Percentiles rank a stretch among this genome's conserved stretches.
phyloP scores from a whole-genome alignment of 2,888 invertebrate genomes.

The Diarsia brunnea region DNA sequence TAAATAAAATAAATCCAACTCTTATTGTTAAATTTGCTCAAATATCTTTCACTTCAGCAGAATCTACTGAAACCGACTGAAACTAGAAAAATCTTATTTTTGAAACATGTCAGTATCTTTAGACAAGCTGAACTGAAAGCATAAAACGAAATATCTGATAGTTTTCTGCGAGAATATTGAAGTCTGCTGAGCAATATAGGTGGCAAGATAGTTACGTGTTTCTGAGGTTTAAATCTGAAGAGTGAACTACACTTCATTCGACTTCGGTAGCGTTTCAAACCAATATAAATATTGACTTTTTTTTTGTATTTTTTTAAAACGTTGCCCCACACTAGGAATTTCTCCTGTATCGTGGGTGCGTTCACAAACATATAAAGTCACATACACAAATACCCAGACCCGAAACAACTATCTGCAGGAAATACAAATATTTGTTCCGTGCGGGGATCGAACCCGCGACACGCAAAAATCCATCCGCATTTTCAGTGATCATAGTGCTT shows the following conservation, averaged over 20 bases:
- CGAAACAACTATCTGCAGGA: too few relatives aligned
- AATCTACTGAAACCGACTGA: constrained; percentile 29
- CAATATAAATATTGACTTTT: background rate
- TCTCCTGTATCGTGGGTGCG: too few relatives aligned
- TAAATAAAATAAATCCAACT: constrained; percentile 34
- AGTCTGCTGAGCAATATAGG: background rate
- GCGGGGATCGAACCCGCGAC: too few relatives aligned
- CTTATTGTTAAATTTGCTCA: constrained; percentile 1
- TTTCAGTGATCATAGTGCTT: too few relatives aligned
- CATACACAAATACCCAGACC: too few relatives aligned
- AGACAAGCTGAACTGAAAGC: constrained; percentile 31
- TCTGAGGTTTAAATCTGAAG: background rate
- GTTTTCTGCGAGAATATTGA: constrained; percentile 10
- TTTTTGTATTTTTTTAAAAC: too few relatives aligned
- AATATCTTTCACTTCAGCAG: constrained; percentile 39
- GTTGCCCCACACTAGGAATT: too few relatives aligned
- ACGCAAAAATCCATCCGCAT: too few relatives aligned
- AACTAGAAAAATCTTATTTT: constrained; percentile 34
- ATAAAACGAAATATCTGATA: constrained; percentile 21
- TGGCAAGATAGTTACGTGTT: constrained; percentile 1
- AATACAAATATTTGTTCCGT: too few relatives aligned
- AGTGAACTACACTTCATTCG: background rate
- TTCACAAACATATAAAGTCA: too few relatives aligned
- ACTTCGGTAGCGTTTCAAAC: background rate
- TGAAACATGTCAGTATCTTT: constrained; percentile 33